These are phyloP conservation scores for Furcula furcula DNA, from an alignment of 2,888 invertebrate genomes.

Conservation along the genomic window DNA sequence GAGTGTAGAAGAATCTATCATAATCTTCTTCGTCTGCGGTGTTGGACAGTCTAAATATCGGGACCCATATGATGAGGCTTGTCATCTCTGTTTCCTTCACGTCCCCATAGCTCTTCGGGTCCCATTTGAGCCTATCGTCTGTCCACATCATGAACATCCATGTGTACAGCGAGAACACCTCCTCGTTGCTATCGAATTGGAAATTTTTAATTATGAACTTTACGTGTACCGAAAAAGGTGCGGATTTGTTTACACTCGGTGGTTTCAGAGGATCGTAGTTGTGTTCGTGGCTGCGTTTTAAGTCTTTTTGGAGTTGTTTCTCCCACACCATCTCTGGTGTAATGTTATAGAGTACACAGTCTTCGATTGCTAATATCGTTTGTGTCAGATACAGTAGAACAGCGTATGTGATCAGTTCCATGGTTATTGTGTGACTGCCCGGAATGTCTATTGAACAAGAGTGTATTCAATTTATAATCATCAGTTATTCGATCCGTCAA, in stretches of 20 bases:
- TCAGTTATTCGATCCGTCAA: slow-evolving; percentile 4
- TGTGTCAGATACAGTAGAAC: slow-evolving; percentile 6
- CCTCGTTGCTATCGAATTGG: slow-evolving; percentile 26
- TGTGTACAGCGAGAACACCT: slow-evolving; percentile 26
- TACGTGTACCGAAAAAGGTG: slow-evolving; percentile 16
- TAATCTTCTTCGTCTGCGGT: slow-evolving; percentile 9
- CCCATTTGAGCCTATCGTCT: slow-evolving; percentile 42
- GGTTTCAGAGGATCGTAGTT: not conserved
- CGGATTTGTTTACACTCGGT: slow-evolving; percentile 4
- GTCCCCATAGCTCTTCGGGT: slow-evolving; percentile 34
- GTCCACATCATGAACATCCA: slow-evolving; percentile 29
- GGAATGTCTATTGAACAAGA: no score
- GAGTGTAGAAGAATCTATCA: slow-evolving; percentile 2
- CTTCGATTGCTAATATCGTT: slow-evolving; percentile 10
- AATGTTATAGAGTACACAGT: no score
- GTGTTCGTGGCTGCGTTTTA: no score
- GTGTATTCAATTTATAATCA: not conserved
- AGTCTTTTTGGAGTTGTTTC: slow-evolving; percentile 19
- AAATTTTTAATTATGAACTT: slow-evolving; percentile 36
- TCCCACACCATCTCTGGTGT: slow-evolving; percentile 25
- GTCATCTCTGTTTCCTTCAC: slow-evolving; percentile 12
- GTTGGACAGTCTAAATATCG: slow-evolving; percentile 31
- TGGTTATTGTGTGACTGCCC: slow-evolving; percentile 12
- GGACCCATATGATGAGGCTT: slow-evolving; percentile 30
- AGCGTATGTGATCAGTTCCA: slow-evolving; percentile 12